Evolutionary conservation across 2,113 vertebrate species (phyloP).

Genomic region (Myrmecobius fasciatus): DNA sequence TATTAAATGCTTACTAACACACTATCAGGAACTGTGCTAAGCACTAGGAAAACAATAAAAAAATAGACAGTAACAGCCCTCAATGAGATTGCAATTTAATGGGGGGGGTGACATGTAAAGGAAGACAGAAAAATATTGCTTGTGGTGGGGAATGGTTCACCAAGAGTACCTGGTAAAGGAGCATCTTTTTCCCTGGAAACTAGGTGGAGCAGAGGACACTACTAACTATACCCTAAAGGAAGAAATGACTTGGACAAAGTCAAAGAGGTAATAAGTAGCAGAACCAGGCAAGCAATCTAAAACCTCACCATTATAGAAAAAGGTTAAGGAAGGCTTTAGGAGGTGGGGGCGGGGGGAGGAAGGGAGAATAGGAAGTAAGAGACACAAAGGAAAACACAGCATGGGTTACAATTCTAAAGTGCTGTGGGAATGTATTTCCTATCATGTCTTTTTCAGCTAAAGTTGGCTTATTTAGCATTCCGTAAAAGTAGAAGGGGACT

Average conservation of each 20-base stretch:
- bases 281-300: slow-evolving; percentile 3
- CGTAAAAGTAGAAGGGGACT: neutral
- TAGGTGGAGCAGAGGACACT: neutral
- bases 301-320: neutral
- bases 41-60: neutral
- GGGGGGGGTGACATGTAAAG: neutral
- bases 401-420: neutral
- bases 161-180: neutral
- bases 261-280: neutral
- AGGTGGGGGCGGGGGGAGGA: neutral
- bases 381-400: neutral
- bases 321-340: neutral
- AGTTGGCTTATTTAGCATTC: neutral
- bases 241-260: neutral
- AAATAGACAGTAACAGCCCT: neutral
- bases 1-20: too few relatives aligned
- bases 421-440: neutral
- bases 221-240: neutral
- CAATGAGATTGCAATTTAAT: neutral
- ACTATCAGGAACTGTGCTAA: too few relatives aligned
- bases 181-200: neutral
- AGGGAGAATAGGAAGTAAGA: neutral
- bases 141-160: neutral
- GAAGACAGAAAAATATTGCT: neutral
- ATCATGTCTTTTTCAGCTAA: neutral